Evolutionary conservation across 1,140 invertebrate species (phyloP), one percentile per base, ranked within the genome.

Genomic region (Euborellia annulipes): DNA sequence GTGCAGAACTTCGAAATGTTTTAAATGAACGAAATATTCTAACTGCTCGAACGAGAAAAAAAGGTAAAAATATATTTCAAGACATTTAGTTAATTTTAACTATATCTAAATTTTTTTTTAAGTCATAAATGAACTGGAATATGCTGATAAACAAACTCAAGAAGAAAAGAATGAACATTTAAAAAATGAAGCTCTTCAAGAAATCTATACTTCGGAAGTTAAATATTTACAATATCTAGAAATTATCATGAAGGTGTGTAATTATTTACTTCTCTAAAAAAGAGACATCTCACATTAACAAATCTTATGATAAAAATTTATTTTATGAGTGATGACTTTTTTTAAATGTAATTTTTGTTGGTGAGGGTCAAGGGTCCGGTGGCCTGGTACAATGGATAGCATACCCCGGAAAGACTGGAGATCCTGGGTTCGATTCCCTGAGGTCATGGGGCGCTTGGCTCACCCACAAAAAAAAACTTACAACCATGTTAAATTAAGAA

Each of bases 201-300:
- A 84, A 65, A 74, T 82, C 47, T 67, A 82, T 45, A 69, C 70
- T n/a, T 80, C 79, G 27, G 81, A 85, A 65, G 68, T 72, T 41
- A 71, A 71, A 14, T 85, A 85, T 58, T 58, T 82, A 14, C 63
- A 69, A 36, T 78, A 82, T 55, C 57, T 85, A 13, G 75, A 82
- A 58, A 60, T 72, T 19, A 67, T 83, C 9, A 72, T 77, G 56
- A 69, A 75, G 58, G 74, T 76, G 43, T 43, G 18, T n/a, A 8
- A 20, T 43, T 50, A 40, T 50, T 58, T 61, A 20, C 42, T 48
- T 64, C 65, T 27, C n/a, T n/a, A n/a, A n/a, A n/a, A n/a, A n/a
- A n/a, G n/a, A n/a, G n/a, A n/a, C n/a, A n/a, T n/a, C n/a, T n/a
- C n/a, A n/a, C n/a, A n/a, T n/a, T n/a, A n/a, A n/a, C n/a, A n/a